These are phyloP conservation scores for Diadegma fenestrale DNA, from an alignment of 2,888 invertebrate genomes.

Conservation along the genomic window DNA sequence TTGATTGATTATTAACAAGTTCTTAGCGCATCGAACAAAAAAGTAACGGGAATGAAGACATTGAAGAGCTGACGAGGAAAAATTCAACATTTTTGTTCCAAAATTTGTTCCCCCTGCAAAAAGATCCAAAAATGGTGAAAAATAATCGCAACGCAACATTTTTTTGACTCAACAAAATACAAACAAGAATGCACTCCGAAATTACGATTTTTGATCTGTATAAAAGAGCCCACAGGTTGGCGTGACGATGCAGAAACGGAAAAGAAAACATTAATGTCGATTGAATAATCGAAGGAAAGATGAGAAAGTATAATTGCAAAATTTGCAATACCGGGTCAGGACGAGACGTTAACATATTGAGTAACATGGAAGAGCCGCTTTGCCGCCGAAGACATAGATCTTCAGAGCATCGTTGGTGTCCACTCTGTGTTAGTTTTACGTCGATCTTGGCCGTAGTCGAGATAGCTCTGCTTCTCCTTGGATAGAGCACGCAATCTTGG, in stretches of 20 bases:
- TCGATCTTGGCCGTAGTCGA: constrained; percentile 42
- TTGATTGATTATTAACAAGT: background rate
- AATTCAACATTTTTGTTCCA: background rate
- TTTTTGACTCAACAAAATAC: background rate
- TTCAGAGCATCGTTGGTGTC: constrained; percentile 55
- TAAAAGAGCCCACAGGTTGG: background rate
- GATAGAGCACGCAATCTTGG: constrained; percentile 49
- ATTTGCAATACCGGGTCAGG: constrained; percentile 6
- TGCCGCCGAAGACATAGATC: background rate
- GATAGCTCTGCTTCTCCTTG: constrained; percentile 43
- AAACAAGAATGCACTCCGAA: background rate
- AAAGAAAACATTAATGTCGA: background rate
- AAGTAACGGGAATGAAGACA: background rate
- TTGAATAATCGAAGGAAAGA: constrained; percentile 19
- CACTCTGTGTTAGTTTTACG: constrained; percentile 51
- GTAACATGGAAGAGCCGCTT: constrained; percentile 24
- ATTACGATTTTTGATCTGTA: no score
- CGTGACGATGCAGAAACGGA: background rate
- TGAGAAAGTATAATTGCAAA: constrained; percentile 19
- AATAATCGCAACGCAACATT: no score
- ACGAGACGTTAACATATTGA: constrained; percentile 37
- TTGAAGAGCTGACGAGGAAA: background rate
- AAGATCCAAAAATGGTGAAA: background rate
- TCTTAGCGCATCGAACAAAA: background rate
- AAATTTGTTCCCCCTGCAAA: background rate